phyloP scores from a whole-genome alignment of 2,113 vertebrate species.

The Cochlearius cochlearius region DNA sequence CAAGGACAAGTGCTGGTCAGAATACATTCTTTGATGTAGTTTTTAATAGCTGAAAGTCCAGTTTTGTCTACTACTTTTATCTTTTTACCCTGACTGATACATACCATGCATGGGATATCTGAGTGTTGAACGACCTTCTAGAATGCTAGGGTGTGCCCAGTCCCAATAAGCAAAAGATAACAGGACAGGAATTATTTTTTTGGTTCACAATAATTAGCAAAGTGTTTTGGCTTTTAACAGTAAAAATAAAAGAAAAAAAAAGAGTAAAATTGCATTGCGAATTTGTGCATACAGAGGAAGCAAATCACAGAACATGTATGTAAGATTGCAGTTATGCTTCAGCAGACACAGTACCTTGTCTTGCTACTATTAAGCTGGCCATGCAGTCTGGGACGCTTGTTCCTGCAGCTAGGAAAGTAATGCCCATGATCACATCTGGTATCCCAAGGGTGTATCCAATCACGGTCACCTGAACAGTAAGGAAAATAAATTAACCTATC shows the following conservation, averaged over 20 bases:
- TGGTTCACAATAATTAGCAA: not conserved
- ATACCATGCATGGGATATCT: not conserved
- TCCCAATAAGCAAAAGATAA: not conserved
- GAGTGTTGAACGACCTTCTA: not conserved
- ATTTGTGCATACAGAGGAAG: not conserved
- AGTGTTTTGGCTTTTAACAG: not conserved
- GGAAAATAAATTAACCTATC: not conserved
- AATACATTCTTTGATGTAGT: not conserved
- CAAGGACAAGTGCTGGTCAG: not conserved
- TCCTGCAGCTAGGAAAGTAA: slow-evolving; percentile 97
- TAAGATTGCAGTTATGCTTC: not conserved
- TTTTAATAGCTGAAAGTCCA: not conserved
- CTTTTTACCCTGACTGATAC: not conserved
- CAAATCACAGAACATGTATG: not conserved
- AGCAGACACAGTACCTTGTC: slow-evolving; percentile 84
- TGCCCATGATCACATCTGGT: slow-evolving; percentile 98
- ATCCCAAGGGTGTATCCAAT: slow-evolving; percentile 96
- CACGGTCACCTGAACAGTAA: slow-evolving; percentile 86
- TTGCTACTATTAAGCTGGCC: slow-evolving; percentile 95
- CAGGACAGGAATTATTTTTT: not conserved
- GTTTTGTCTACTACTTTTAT: not conserved
- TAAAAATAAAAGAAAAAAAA: not conserved
- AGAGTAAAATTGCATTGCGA: not conserved
- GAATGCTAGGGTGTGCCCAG: not conserved
- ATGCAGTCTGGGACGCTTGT: slow-evolving; percentile 98